A percentile compares a stretch with the other conserved stretches of the same genome.
Evolutionary conservation across 2,888 invertebrate genomes (phyloP).

Genomic region (Eupithecia tripunctaria): DNA sequence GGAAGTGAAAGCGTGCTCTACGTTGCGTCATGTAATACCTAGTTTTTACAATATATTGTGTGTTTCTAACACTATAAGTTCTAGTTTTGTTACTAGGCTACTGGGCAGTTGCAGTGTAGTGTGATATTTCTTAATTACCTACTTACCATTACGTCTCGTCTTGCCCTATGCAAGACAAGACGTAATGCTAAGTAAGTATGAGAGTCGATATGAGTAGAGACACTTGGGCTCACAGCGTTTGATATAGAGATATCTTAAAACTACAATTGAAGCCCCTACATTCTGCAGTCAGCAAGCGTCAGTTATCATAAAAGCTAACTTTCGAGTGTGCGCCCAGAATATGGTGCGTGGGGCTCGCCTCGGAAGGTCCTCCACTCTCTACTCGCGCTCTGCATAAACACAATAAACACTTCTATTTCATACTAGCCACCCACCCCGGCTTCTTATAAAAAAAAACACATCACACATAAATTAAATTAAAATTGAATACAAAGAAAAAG

Average conservation of each 20-base stretch:
- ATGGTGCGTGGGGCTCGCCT: background rate
- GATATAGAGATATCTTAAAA: background rate
- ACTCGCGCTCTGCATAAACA: background rate
- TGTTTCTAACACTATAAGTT: background rate
- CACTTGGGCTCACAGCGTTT: background rate
- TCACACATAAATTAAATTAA: too few relatives aligned
- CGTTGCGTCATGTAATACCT: constrained; percentile 45
- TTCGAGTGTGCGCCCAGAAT: background rate
- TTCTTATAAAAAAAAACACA: too few relatives aligned
- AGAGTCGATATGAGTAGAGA: background rate
- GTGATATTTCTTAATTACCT: background rate
- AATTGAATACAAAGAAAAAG: too few relatives aligned
- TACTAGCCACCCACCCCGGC: too few relatives aligned
- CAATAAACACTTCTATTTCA: background rate
- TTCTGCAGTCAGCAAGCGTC: background rate
- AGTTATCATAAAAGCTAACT: background rate
- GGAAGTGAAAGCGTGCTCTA: constrained; percentile 47
- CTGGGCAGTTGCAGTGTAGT: background rate
- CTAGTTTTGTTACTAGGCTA: background rate
- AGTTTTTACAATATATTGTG: constrained; percentile 43
- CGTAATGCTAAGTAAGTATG: background rate
- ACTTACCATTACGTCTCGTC: background rate
- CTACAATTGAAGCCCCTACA: background rate
- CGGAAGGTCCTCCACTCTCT: background rate
- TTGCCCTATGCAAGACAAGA: too few relatives aligned